These are phyloP conservation scores for Nomada ruficornis DNA, from an alignment of 2,888 invertebrate genomes.

Conservation along the genomic window DNA sequence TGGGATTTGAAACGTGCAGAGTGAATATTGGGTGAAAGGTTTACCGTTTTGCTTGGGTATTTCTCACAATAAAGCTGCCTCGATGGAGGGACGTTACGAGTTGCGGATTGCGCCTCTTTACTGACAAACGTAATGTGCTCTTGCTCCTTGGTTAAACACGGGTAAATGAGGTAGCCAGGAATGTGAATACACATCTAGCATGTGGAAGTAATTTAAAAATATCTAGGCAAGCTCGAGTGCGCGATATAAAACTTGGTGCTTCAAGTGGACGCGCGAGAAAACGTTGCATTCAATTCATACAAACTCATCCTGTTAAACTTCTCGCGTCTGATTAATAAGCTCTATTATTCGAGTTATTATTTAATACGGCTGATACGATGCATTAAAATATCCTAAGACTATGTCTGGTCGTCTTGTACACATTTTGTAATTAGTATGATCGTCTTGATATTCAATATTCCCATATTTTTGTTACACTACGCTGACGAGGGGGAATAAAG, in stretches of 20 bases:
- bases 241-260: too few species aligned
- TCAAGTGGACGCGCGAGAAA: too few species aligned
- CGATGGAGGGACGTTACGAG: neutral
- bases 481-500: constrained; percentile 26
- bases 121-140: neutral
- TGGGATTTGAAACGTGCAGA: neutral
- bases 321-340: too few species aligned
- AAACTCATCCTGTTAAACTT: too few species aligned
- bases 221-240: too few species aligned
- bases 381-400: too few species aligned
- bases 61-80: constrained; percentile 20
- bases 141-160: neutral
- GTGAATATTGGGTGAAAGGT: neutral
- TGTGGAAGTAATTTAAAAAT: neutral
- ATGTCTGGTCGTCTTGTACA: too few species aligned
- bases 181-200: neutral
- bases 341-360: too few species aligned
- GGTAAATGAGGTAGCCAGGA: neutral
- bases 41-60: neutral
- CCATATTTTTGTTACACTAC: constrained; percentile 30
- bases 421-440: too few species aligned
- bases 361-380: too few species aligned
- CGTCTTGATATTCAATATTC: too few species aligned
- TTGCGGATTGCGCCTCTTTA: neutral
- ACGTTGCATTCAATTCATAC: too few species aligned